Percentiles rank a stretch among this genome's conserved stretches.
These are phyloP conservation scores for Porites lobata DNA, from an alignment of 92 coral and sea anemone genomes.

Conservation along the genomic window DNA sequence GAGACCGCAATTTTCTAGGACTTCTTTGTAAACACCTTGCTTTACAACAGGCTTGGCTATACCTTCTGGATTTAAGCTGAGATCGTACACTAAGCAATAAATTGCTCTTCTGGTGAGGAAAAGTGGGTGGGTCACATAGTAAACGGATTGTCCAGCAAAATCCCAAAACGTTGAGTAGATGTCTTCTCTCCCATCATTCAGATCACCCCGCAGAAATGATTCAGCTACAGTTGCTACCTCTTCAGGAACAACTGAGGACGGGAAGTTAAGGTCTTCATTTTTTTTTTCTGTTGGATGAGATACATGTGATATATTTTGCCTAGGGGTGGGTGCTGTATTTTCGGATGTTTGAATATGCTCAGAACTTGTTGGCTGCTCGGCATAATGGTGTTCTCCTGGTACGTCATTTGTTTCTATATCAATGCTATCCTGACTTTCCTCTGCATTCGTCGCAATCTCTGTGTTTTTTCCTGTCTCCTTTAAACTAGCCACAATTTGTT, in stretches of 20 bases:
- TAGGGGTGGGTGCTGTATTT: not conserved
- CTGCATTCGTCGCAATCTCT: not conserved
- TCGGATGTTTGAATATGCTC: not conserved
- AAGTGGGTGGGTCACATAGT: not conserved
- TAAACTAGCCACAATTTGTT: not conserved
- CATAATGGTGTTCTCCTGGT: not conserved
- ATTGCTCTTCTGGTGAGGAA: conserved; percentile 23
- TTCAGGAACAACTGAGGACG: conserved; percentile 1
- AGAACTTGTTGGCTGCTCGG: not conserved
- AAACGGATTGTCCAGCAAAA: not conserved
- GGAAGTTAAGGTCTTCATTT: not conserved
- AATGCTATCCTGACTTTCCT: not conserved
- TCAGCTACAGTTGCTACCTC: conserved; percentile 13
- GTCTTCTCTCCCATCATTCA: not conserved
- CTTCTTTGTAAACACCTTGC: conserved; percentile 13
- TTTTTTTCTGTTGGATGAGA: not conserved
- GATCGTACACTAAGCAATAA: conserved; percentile 51
- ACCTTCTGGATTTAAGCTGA: conserved; percentile 42
- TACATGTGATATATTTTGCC: not conserved
- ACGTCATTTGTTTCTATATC: not conserved
- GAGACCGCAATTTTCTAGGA: not conserved
- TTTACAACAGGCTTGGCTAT: conserved; percentile 43
- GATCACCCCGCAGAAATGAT: not conserved
- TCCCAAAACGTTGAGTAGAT: conserved; percentile 4
- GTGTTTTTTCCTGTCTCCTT: not conserved